Base-by-base conservation (phyloP, 1,140 invertebrate genomes). In the Nixonia krombeini region DNA sequence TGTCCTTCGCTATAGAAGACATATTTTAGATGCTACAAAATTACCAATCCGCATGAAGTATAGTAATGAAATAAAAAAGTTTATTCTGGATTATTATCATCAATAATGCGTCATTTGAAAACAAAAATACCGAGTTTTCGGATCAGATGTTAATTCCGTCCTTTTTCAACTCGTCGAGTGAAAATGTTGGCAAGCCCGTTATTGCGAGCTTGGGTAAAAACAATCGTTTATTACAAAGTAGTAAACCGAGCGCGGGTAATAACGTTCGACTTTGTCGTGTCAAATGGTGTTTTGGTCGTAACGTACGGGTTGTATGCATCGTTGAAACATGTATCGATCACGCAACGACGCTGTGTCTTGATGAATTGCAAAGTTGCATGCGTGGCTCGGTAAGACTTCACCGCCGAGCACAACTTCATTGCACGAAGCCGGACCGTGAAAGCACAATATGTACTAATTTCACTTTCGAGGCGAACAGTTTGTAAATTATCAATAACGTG, bases 361-460 rank as follows among this genome's bases (percentile, higher is more conserved):
- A 74, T 72, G 58, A 74, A 74, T 74, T 74, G 65, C 72, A 63
- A 66, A 71, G 61, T 71, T 69, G 64, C 65, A 69, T 70, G 72
- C 61, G 45, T 42, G 52, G 56, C 61, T 58, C 58, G 69, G 52
- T 70, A 62, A 55, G 62, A 62, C 49, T 65, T 70, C 56, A 40
- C 53, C 28, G 17, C 29, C 57, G 42, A 69, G 62, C 62, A 62
- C 69, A 63, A 67, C 63, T 71, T 71, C 59, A 71, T 71, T 62
- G 59, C 59, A 63, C 63, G 63, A 67, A 67, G 62, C 65, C 65
- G 63, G 56, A 68, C 49, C 52, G 45, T 45, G 68, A 12, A 58
- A 70, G 37, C 41, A 57, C 68, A 66, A 61, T 50, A 44, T 55
- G 52, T 44, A 51, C 56, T 58, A 66, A 70, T 70, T 70, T 62